phyloP scores from a whole-genome alignment of 2,797 vertebrate genomes.

The Helarctos malayanus region DNA sequence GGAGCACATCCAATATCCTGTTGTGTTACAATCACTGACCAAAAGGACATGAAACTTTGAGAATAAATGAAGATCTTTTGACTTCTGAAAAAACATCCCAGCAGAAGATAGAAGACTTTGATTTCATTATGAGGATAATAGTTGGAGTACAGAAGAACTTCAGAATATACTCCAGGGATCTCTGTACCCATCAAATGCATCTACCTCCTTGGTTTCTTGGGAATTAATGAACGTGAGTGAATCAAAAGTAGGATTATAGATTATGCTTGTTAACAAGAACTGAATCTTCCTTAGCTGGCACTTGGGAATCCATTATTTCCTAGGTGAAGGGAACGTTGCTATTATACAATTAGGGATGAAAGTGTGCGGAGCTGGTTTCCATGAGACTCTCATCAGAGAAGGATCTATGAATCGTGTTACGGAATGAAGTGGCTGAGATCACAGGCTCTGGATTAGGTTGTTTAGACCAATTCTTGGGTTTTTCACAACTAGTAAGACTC shows the following conservation, averaged over 20 bases:
- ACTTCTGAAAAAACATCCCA: not conserved
- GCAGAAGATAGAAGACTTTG: not conserved
- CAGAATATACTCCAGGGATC: rapidly evolving
- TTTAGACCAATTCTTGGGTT: not conserved
- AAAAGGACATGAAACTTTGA: not conserved
- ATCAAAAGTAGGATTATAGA: not conserved
- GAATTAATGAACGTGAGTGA: not conserved
- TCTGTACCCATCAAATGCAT: no score
- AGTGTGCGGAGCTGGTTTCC: not conserved
- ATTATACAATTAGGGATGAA: not conserved
- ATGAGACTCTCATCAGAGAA: not conserved
- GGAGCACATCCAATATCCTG: not conserved
- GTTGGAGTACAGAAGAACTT: not conserved
- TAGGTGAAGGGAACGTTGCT: not conserved
- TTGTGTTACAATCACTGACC: not conserved
- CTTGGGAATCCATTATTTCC: not conserved
- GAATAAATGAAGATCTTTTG: not conserved
- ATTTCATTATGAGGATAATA: not conserved
- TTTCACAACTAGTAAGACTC: not conserved
- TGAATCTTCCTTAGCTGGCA: not conserved
- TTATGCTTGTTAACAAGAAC: not conserved
- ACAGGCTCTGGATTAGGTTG: not conserved
- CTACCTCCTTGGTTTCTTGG: not conserved
- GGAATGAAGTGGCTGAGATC: not conserved
- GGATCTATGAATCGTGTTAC: no score